phyloP scores from a whole-genome alignment of 2,797 vertebrate genomes.

The Kryptopterus vitreolus region DNA sequence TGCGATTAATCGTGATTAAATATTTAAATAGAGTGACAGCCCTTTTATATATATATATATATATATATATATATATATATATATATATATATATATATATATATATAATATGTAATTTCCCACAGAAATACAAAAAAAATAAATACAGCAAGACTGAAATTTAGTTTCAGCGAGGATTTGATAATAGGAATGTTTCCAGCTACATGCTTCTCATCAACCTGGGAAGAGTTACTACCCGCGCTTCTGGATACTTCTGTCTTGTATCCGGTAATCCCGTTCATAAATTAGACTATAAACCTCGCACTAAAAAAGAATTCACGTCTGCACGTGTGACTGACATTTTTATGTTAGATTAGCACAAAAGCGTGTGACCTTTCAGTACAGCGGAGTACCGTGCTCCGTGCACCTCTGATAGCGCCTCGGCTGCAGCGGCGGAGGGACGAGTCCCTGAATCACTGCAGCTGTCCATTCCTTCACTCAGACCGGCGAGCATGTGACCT shows the following conservation, averaged over 20 bases:
- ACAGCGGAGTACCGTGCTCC: not conserved
- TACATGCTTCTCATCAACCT: not conserved
- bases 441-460: constrained; percentile 62
- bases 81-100: no score
- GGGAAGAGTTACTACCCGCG: not conserved
- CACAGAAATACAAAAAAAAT: no score
- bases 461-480: constrained; percentile 76
- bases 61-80: no score
- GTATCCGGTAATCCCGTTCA: not conserved
- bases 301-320: constrained; percentile 55
- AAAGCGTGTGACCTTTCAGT: constrained; percentile 55
- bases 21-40: no score
- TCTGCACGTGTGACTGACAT: constrained; percentile 72
- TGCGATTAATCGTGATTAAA: no score
- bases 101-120: no score
- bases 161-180: no score
- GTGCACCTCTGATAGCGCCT: constrained; percentile 4
- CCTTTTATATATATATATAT: no score
- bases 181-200: not conserved
- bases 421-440: constrained; percentile 26
- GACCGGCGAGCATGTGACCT: constrained; percentile 30
- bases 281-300: constrained; percentile 37
- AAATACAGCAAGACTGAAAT: no score
- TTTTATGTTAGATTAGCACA: constrained; percentile 74
- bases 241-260: not conserved